phyloP scores from a whole-genome alignment of 2,888 invertebrate genomes.

The Troides oblongomaculatus region DNA sequence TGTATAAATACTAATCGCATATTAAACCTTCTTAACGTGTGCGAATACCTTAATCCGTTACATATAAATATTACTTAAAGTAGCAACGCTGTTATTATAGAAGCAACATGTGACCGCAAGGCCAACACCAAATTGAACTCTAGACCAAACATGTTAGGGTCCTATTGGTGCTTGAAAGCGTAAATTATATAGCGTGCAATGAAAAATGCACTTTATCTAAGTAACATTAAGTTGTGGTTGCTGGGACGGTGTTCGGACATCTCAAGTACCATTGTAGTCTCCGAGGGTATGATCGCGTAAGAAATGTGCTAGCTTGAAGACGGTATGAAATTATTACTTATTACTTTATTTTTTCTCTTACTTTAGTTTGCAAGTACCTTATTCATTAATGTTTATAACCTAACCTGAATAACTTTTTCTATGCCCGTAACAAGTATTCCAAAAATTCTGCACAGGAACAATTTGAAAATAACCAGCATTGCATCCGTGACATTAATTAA shows the following conservation, averaged over 20 bases:
- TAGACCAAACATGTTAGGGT: slow-evolving; percentile 13
- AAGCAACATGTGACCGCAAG: slow-evolving; percentile 23
- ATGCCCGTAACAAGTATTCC: not conserved
- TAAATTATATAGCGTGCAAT: slow-evolving; percentile 3
- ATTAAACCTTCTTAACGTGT: slow-evolving; percentile 14
- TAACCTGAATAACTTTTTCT: not conserved
- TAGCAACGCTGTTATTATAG: slow-evolving; percentile 34
- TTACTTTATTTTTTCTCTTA: not conserved
- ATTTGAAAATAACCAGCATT: too few species aligned
- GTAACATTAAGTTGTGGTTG: not conserved
- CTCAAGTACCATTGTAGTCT: slow-evolving; percentile 40
- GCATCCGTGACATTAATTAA: too few species aligned
- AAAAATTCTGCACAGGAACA: too few species aligned
- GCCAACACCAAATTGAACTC: slow-evolving; percentile 17
- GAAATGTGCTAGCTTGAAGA: slow-evolving; percentile 16
- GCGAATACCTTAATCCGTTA: slow-evolving; percentile 36
- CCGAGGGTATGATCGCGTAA: slow-evolving; percentile 35
- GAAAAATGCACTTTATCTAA: slow-evolving; percentile 10
- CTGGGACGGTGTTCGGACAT: slow-evolving; percentile 3
- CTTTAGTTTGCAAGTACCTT: not conserved
- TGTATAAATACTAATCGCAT: slow-evolving; percentile 19
- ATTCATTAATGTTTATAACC: not conserved
- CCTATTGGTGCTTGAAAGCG: not conserved
- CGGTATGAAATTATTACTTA: not conserved
- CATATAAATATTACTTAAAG: slow-evolving; percentile 41